A percentile compares a stretch with the other conserved stretches of the same genome.
Conservation (phyloP, 2,113 vertebrate species). For the Halichoeres trimaculatus region DNA sequence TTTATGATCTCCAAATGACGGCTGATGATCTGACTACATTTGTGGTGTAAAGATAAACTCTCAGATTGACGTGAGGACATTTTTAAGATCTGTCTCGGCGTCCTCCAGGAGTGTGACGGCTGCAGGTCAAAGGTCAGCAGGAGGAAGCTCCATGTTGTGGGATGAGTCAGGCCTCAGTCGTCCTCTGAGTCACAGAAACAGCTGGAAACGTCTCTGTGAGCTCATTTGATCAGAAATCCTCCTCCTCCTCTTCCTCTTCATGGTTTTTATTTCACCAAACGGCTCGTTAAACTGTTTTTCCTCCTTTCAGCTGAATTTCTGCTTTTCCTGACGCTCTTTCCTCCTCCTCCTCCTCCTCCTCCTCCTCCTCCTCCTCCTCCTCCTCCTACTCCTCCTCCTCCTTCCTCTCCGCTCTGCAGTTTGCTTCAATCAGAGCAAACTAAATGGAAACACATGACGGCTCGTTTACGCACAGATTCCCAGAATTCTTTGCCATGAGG, state of each 20-base stretch:
- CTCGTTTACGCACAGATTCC: slow-evolving; percentile 67
- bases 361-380: not conserved
- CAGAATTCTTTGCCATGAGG: slow-evolving; percentile 75
- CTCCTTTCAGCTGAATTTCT: too few species aligned
- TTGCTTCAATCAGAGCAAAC: slow-evolving; percentile 47
- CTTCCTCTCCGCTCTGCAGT: slow-evolving; percentile 7
- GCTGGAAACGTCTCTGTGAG: slow-evolving; percentile 35
- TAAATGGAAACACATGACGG: slow-evolving; percentile 74
- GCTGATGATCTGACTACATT: too few species aligned
- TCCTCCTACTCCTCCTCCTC: not conserved
- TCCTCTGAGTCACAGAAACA: slow-evolving; percentile 13
- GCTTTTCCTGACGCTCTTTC: not conserved
- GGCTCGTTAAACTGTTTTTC: slow-evolving; percentile 5
- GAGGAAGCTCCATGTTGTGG: not conserved
- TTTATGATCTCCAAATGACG: too few species aligned
- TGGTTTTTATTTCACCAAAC: slow-evolving; percentile 10
- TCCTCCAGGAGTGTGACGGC: not conserved
- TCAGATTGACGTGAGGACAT: too few species aligned
- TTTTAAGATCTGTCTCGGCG: too few species aligned
- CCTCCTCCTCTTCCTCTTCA: not conserved
- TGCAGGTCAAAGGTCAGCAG: not conserved
- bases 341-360: not conserved
- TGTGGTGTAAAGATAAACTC: too few species aligned
- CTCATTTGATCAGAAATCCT: slow-evolving; percentile 14
- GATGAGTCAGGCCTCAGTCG: slow-evolving; percentile 4